Conservation (phyloP, 2,113 vertebrate genomes). For the Chunga burmeisteri region DNA sequence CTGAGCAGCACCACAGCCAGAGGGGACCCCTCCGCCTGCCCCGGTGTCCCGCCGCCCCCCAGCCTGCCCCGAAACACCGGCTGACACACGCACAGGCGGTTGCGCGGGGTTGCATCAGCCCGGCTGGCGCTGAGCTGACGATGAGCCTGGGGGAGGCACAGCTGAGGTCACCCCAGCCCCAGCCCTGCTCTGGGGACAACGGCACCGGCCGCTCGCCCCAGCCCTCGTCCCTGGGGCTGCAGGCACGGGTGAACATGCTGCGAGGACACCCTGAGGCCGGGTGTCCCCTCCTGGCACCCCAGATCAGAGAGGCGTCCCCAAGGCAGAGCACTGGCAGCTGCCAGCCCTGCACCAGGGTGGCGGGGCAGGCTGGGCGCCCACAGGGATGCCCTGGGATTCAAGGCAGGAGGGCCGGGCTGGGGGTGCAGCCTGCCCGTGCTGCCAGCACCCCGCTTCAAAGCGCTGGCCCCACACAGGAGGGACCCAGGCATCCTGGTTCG, state of each 20-base stretch:
- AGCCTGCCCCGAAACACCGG: rapidly evolving
- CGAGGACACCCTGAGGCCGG: neutral
- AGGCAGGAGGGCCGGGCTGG: neutral
- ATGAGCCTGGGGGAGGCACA: neutral
- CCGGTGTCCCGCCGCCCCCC: neutral
- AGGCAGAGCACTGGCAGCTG: neutral
- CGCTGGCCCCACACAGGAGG: neutral
- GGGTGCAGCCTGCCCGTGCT: neutral
- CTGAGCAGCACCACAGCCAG: neutral
- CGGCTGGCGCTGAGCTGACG: neutral
- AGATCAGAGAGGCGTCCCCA: neutral
- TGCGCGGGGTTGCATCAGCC: constrained; percentile 34
- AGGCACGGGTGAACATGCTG: neutral
- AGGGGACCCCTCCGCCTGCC: rapidly evolving
- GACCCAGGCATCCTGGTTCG: neutral
- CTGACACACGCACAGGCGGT: neutral
- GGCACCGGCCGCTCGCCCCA: neutral
- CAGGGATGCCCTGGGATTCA: neutral
- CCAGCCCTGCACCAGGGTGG: neutral
- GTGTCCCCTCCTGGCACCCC: neutral
- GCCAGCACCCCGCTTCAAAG: constrained; percentile 5
- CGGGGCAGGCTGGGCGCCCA: neutral
- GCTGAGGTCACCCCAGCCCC: neutral
- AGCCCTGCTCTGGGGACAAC: neutral
- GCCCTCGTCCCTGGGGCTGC: neutral